Base-by-base conservation (phyloP, 2,888 invertebrate species). In the Caenorhabditis wallacei region DNA sequence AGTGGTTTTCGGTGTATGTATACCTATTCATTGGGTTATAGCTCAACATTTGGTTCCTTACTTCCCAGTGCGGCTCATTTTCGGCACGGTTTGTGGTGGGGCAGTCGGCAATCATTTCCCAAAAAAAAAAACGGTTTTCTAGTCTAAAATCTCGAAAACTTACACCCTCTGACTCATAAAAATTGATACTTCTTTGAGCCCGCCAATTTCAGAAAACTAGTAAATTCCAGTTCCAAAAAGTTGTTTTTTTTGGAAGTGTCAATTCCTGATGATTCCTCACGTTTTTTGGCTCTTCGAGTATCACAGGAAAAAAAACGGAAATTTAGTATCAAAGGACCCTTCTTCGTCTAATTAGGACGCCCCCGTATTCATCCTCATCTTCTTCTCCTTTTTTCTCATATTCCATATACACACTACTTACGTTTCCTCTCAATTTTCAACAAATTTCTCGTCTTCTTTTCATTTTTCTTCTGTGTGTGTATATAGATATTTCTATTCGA, bases 261-360 rank as follows among this genome's bases (percentile, higher is more conserved):
- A 30, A 30, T 30, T 30, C 30, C 30, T 18, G 46, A 48, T 18
- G 3, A 35, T 1, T 35, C 5, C 35, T n/a, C 56, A 22, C 26
- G 56, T 26, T 30, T 56, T 59, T 57, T 26, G 10, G 37, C 30
- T 30, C 7, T 11, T 57, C 26, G 20, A 26, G 43, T 63, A 53
- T 68, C 30, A 53, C 13, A 30, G 30, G 8, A 30, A 30, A 30
- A 30, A 30, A 30, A 30, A 26, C 7, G 66, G 66, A 66, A 66
- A 66, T 66, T 48, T 53, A 40, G 40, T 53, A 37, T 57, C 20
- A 48, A 72, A 48, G 59, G 48, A 71, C 71, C 51, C 64, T 48
- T 18, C 4, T 48, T 30, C 8, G 18, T 40, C 75, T 75, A 75
- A 75, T 75, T 75, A 75, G 75, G 57, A 74, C 72, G 72, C 63